A percentile compares a stretch with the other conserved stretches of the same genome.
phyloP scores from a whole-genome alignment of 1,140 invertebrate species.

The Halesus radiatus region DNA sequence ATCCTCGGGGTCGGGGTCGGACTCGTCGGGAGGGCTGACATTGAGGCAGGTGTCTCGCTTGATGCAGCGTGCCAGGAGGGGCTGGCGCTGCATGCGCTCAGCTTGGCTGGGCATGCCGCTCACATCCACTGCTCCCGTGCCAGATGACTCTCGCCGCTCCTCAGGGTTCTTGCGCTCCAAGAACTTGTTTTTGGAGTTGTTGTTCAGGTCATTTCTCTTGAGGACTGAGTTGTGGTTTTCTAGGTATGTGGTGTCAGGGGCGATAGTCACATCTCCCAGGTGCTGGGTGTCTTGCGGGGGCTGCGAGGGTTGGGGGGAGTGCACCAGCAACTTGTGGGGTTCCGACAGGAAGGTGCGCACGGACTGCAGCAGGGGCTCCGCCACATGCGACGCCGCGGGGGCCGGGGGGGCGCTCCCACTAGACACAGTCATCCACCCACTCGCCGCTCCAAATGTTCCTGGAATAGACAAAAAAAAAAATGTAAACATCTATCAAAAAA shows the following conservation, averaged over 20 bases:
- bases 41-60: conserved; percentile 62
- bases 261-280: conserved; percentile 44
- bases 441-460: conserved; percentile 66
- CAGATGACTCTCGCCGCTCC: conserved; percentile 38
- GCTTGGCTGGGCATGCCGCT: conserved; percentile 66
- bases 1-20: conserved; percentile 66
- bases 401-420: conserved; percentile 62
- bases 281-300: conserved; percentile 58
- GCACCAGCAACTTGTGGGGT: conserved; percentile 63
- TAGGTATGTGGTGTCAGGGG: conserved; percentile 30
- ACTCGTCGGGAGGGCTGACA: conserved; percentile 62
- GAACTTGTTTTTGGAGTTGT: conserved; percentile 63
- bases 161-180: conserved; percentile 55
- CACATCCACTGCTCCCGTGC: conserved; percentile 49
- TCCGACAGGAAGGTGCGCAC: conserved; percentile 68
- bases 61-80: conserved; percentile 65
- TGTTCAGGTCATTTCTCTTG: conserved; percentile 69
- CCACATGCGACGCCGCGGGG: conserved; percentile 63
- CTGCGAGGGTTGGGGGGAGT: conserved; percentile 51
- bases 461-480: conserved; percentile 58
- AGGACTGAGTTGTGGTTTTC: conserved; percentile 50
- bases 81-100: conserved; percentile 69
- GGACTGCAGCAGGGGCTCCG: conserved; percentile 68
- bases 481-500: no score
- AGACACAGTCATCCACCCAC: conserved; percentile 71